These are phyloP conservation scores for Semaprochilodus insignis DNA, from an alignment of 2,797 vertebrate species.

Conservation along the genomic window DNA sequence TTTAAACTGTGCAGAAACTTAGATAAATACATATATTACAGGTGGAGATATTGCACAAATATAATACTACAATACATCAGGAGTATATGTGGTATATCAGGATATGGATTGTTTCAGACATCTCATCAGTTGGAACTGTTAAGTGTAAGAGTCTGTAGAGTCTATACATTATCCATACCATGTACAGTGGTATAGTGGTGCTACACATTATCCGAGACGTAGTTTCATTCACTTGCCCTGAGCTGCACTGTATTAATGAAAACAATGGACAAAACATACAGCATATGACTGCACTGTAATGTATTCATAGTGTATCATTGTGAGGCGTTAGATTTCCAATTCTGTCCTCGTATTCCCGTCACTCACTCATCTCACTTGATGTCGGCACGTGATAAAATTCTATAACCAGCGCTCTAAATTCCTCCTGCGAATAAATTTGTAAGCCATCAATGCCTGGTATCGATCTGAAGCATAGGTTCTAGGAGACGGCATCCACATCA, in stretches of 20 bases:
- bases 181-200: too few species aligned
- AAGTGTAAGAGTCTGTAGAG: too few species aligned
- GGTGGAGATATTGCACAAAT: too few species aligned
- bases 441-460: constrained; percentile 75
- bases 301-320: not conserved
- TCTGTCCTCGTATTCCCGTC: constrained; percentile 37
- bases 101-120: too few species aligned
- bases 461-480: constrained; percentile 68
- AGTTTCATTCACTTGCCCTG: not conserved
- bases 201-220: too few species aligned
- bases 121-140: too few species aligned
- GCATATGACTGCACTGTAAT: not conserved
- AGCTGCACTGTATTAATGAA: not conserved
- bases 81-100: too few species aligned
- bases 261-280: not conserved
- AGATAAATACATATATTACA: too few species aligned
- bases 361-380: constrained; percentile 54
- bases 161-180: too few species aligned
- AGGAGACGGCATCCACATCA: constrained; percentile 50
- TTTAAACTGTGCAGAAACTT: too few species aligned
- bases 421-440: constrained; percentile 74
- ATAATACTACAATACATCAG: too few species aligned
- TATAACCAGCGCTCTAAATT: constrained; percentile 79
- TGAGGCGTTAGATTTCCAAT: constrained; percentile 35
- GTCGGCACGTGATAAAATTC: constrained; percentile 81